Evolutionary conservation across 2,797 vertebrate species (phyloP), one percentile per base, ranked within the genome.

Genomic region (Crocodylus rhombifer): DNA sequence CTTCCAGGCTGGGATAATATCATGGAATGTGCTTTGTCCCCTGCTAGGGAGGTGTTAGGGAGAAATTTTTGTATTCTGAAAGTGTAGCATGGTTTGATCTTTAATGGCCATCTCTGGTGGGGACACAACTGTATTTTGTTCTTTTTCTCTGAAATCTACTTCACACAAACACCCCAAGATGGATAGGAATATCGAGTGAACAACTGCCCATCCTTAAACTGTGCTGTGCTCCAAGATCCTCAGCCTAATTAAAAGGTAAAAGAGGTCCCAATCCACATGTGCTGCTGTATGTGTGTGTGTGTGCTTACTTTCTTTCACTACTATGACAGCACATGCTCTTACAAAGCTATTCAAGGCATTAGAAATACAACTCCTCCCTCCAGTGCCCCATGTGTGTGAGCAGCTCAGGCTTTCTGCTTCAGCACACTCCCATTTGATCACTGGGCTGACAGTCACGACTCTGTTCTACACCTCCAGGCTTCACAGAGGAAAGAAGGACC

Each of bases 321-420:
- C 94, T 94, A 57, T 88, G 91, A 86, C 84, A 89, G 90, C 95
- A 94, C 96, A 95, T 64, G 93, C 88, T 95, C 36, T 86, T 88
- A 77, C 80, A 64, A 79, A 85, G 94, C 94, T 82, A 30, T 87
- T 89, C 88, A 87, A 88, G 69, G 94, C 79, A 25, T 90, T 71
- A 85, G 92, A 82, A 89, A 91, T 18, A 65, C 95, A 96, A 89
- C 95, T 97, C 97, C 97, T 97, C 96, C 97, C 93, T 92, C 94
- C 93, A 15, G 90, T 92, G 85, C 93, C 86, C 85, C 2, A 69
- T 17, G 88, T 77, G 86, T 69, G 91, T 84, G 92, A 14, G 33
- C 89, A 86, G 88, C 89, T 92, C 14, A 17, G 74, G 96, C 86
- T 97, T 62, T 94, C 97, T 94, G 94, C 91, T 94, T 73, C 73